Evolutionary conservation across 2,797 vertebrate genomes (phyloP), one percentile per base, ranked within the genome.

Genomic region (Coracias cyanogaster): DNA sequence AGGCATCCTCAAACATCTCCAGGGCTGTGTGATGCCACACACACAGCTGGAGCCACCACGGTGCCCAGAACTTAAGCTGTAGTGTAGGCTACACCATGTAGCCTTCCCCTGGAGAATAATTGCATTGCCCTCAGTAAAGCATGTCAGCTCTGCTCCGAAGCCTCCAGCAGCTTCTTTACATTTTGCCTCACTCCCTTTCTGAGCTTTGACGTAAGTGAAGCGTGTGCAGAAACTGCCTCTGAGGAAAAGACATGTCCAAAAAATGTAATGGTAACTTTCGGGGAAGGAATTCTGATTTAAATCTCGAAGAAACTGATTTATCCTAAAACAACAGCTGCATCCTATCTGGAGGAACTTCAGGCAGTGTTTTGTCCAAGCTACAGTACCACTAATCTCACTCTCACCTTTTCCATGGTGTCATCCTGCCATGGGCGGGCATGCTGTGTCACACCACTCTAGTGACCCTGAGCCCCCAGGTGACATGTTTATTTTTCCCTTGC

Each of bases 41-140:
- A 33, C 15, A n/a, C 13, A 29, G 20, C 33, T 61, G 45, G 60
- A 55, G 31, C 29, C n/a, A 21, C 3, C 45, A 33, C 6, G 12
- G 72, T 24, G 25, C 35, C 37, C 64, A 60, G 39, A 8, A 22
- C 73, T 48, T 29, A 48, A 20, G 33, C 24, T 0, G 0, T 10
- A 14, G 28, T 9, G 31, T 19, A 55, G 66, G n/a, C 41, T 61
- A 45, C 52, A 31, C 12, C 2, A 2, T 0, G 2, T 15, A 82
- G 35, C 64, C 18, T 61, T 33, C 22, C 33, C 4, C 26, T 21
- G 33, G 28, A 62, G 67, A 66, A 62, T 49, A 54, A 69, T 12
- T n/a, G 58, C 60, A 26, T 9, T 29, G 16, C 29, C 41, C 28
- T 54, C 55, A 54, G 25, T 25, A 67, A 76, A 83, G n/a, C 35